Evolutionary conservation across 2,797 vertebrate species (phyloP).

Genomic region (Poecilia wingei): DNA sequence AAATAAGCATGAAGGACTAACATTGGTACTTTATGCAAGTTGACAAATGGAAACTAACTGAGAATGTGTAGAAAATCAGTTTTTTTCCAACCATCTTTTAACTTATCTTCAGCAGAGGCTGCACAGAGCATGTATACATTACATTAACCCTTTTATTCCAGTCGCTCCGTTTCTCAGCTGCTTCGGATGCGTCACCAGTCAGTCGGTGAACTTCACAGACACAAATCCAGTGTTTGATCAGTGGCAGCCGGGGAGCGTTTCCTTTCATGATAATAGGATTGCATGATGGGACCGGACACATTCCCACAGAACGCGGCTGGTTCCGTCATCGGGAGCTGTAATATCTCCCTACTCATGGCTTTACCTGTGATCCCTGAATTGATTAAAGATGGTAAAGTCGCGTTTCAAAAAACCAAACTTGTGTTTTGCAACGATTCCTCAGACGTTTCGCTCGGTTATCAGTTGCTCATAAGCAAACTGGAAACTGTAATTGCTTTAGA

Average conservation of each 20-base stretch:
- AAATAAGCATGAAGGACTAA: not conserved
- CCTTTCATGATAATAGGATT: constrained; percentile 57
- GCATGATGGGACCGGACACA: constrained; percentile 52
- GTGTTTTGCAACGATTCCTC: constrained; percentile 51
- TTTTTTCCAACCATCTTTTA: not conserved
- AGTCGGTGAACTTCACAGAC: constrained; percentile 51
- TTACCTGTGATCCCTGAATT: constrained; percentile 51
- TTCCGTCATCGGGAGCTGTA: constrained; percentile 32
- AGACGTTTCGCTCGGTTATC: constrained; percentile 55
- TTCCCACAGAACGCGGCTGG: constrained; percentile 26
- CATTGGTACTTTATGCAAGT: not conserved
- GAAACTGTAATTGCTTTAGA: constrained; percentile 73
- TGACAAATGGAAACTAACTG: not conserved
- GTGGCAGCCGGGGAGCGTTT: constrained; percentile 39
- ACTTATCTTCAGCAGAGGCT: no score
- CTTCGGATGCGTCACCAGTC: constrained; percentile 54
- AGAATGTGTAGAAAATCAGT: not conserved
- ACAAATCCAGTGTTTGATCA: constrained; percentile 58
- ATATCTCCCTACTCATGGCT: constrained; percentile 38
- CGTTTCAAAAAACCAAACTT: constrained; percentile 47
- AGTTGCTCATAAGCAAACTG: constrained; percentile 55
- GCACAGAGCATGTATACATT: not conserved
- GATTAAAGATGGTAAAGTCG: constrained; percentile 44
- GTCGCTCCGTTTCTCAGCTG: constrained; percentile 42
- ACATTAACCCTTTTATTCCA: constrained; percentile 51